Evolutionary conservation across 2,888 invertebrate species (phyloP).

Genomic region (Ceramica pisi): DNA sequence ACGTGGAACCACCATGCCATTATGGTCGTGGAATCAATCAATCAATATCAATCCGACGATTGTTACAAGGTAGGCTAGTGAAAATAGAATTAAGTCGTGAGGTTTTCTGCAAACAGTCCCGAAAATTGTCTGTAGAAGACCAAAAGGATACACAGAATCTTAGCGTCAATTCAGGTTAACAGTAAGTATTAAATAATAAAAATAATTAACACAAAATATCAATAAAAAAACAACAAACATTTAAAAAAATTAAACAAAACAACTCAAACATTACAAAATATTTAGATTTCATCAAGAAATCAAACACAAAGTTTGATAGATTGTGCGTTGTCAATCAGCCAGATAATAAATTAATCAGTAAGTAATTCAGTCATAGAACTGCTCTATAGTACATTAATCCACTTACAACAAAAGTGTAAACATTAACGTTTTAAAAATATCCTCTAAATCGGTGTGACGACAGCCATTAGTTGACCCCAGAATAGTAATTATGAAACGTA

Average conservation of each 20-base stretch:
- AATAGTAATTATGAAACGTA: constrained; percentile 24
- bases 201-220: too few species aligned
- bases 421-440: constrained; percentile 2
- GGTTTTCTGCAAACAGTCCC: too few species aligned
- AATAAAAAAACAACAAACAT: too few species aligned
- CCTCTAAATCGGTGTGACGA: background rate
- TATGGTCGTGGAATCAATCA: constrained; percentile 48
- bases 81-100: too few species aligned
- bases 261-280: too few species aligned
- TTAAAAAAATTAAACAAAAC: too few species aligned
- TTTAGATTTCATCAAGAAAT: too few species aligned
- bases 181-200: too few species aligned
- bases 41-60: constrained; percentile 46
- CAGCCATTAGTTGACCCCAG: constrained; percentile 3
- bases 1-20: constrained; percentile 15
- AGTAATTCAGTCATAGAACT: background rate
- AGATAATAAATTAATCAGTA: background rate
- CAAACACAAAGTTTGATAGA: too few species aligned
- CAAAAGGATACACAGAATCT: too few species aligned
- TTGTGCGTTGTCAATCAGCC: background rate
- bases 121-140: too few species aligned
- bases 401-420: background rate
- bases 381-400: background rate
- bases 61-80: constrained; percentile 28
- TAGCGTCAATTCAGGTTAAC: too few species aligned